Percentiles rank a stretch among this genome's conserved stretches.
phyloP scores from a whole-genome alignment of 2,888 invertebrate genomes.

The Chloromyia formosa region DNA sequence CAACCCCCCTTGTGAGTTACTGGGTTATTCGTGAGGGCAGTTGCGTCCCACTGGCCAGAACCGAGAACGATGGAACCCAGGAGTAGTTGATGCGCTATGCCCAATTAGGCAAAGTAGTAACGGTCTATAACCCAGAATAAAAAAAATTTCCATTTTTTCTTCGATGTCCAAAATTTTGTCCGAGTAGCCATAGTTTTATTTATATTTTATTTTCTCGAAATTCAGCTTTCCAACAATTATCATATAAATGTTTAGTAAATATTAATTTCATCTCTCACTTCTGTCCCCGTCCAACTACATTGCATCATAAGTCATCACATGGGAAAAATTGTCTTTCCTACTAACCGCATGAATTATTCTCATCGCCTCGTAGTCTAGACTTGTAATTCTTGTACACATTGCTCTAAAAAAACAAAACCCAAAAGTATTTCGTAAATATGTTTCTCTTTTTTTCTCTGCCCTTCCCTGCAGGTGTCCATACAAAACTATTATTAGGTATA shows the following conservation, averaged over 20 bases:
- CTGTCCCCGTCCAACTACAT: conserved; percentile 29
- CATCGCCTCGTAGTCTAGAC: not conserved
- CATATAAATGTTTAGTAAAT: not conserved
- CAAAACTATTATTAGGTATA: conserved; percentile 46
- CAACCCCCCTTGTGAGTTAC: too few relatives aligned
- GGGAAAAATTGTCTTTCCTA: conserved; percentile 31
- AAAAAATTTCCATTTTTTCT: too few relatives aligned
- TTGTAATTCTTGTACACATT: not conserved
- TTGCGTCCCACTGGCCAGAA: too few relatives aligned
- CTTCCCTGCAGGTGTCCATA: conserved; percentile 47
- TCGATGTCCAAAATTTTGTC: too few relatives aligned
- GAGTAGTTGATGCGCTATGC: too few relatives aligned
- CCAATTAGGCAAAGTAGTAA: too few relatives aligned
- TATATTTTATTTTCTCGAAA: too few relatives aligned
- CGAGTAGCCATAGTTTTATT: too few relatives aligned
- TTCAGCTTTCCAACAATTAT: conserved; percentile 18
- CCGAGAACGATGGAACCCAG: too few relatives aligned
- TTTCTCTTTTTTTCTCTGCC: conserved; percentile 41
- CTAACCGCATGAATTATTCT: conserved; percentile 22
- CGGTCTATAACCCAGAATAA: too few relatives aligned
- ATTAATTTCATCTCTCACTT: conserved; percentile 6
- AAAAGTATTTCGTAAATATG: conserved; percentile 36
- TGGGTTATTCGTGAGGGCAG: too few relatives aligned
- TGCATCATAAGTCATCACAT: conserved; percentile 8
- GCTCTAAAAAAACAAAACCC: conserved; percentile 17